Base-by-base conservation (phyloP, 2,888 invertebrate species). In the Apocheima hispidaria region DNA sequence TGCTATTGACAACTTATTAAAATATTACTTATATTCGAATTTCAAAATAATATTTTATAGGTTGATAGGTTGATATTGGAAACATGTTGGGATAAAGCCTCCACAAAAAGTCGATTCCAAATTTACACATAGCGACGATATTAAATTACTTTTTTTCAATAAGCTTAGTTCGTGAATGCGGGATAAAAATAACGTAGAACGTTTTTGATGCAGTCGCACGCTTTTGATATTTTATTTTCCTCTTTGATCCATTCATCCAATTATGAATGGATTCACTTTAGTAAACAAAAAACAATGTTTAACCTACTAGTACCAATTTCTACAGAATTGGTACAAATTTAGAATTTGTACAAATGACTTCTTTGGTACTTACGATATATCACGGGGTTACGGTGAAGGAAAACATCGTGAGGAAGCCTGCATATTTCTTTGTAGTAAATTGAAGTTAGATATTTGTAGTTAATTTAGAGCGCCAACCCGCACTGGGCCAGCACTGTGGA, bases 81-180 rank as follows among this genome's bases (percentile, higher is more conserved):
- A 44, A 44, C 20, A 21, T 14, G 14, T 26, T 26, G 50, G 53
- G 41, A 14, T 51, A 50, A 26, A 20, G 28, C 20, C 3, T 10
- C 14, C 36, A 58, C 52, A 51, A 44, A 46, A 49, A 2, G n/a
- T 49, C 4, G 35, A 7, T 20, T 21, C n/a, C 9, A 35, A 30
- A 26, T 44, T 23, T 18, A 18, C 33, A 12, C 20, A 14, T 35
- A 49, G 28, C 40, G 40, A 40, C n/a, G n/a, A n/a, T 21, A 20
- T 21, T 10, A 21, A 18, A 9, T 40, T 12, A 20, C 20, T 40
- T 21, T 33, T n/a, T 33, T 12, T 10, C 9, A 4, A 4, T 33
- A 5, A n/a, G 33, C 33, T n/a, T 33, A 33, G 14, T n/a, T n/a
- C 33, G 33, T 30, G 30, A 4, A 33, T 33, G n/a, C 12, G 3